Conservation (phyloP, 2,113 vertebrate genomes). For the Meriones unguiculatus region DNA sequence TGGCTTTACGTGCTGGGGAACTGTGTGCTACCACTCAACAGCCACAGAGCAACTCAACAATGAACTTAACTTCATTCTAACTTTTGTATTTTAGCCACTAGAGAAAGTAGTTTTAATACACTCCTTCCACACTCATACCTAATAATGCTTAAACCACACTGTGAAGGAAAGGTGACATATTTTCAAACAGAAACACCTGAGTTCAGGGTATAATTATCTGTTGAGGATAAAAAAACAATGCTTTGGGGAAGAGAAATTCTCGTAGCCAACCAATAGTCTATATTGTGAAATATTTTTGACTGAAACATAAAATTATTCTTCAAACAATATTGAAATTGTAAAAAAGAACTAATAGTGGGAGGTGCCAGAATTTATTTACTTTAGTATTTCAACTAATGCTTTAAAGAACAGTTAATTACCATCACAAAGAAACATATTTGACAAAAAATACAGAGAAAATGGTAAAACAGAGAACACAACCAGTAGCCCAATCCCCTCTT, state of each 20-base stretch:
- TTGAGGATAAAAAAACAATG: background rate
- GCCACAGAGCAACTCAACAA: background rate
- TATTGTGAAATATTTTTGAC: background rate
- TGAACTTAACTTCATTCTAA: background rate
- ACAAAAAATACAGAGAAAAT: background rate
- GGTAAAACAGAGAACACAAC: background rate
- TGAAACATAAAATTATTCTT: slow-evolving; percentile 43
- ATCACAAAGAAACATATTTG: background rate
- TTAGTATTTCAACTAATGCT: slow-evolving; percentile 41
- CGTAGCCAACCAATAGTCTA: background rate
- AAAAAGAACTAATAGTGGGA: background rate
- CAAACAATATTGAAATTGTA: slow-evolving; percentile 35
- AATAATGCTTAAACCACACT: background rate
- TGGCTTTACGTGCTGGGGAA: background rate
- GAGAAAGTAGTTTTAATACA: slow-evolving; percentile 4
- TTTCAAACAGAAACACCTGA: background rate
- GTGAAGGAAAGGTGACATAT: slow-evolving; percentile 20
- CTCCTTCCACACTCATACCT: background rate
- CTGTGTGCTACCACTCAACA: background rate
- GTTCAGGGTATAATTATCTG: background rate
- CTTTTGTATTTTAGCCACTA: background rate
- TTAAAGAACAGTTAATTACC: slow-evolving; percentile 1
- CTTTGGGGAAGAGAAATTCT: background rate
- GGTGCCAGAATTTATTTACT: background rate
- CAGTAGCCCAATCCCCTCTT: background rate